Evolutionary conservation across 2,797 vertebrate species (phyloP), one percentile per base, ranked within the genome.

Genomic region (Aulostomus chinensis): DNA sequence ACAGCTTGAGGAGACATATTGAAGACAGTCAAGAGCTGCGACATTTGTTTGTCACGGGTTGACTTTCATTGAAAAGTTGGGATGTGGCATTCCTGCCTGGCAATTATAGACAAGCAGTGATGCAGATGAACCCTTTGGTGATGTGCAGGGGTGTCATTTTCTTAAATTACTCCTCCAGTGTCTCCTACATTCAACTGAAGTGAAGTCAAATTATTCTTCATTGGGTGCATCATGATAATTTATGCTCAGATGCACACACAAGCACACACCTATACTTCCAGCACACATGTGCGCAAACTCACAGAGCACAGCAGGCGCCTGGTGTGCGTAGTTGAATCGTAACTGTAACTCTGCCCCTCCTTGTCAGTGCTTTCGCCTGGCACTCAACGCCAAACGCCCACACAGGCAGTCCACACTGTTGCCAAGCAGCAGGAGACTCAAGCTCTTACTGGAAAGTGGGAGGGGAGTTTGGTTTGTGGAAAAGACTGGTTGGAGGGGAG

Each of bases 401-500:
- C 88, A 63, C 81, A 85, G 81, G 71, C 86, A 86, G 83, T 64
- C 64, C 75, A 4, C 81, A 48, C 81, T 83, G 88, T 89, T 89
- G 88, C 88, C 88, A 89, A 86, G 88, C 88, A 89, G 86, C 86
- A 76, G 80, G 80, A 86, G 85, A 87, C 80, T 83, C 69, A 45
- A 64, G 80, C 70, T 76, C 46, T 15, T 63, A 21, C 52, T 73
- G 61, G 61, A 76, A 67, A 68, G 66, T 4, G 35, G 36, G 34
- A 42, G 41, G 33, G 40, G 28, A 38, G 31, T 30, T 30, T 15
- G 49, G 28, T 24, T 26, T 26, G 55, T 56, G 63, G 36, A 47
- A 51, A 47, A 62, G 32, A 21, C 34, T 38, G 36, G 32, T 9
- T 43, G 30, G 31, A 38, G 24, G 59, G 56, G 43, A 47, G 26